Evolutionary conservation across 2,797 vertebrate genomes (phyloP).

Genomic region (Lemur catta): DNA sequence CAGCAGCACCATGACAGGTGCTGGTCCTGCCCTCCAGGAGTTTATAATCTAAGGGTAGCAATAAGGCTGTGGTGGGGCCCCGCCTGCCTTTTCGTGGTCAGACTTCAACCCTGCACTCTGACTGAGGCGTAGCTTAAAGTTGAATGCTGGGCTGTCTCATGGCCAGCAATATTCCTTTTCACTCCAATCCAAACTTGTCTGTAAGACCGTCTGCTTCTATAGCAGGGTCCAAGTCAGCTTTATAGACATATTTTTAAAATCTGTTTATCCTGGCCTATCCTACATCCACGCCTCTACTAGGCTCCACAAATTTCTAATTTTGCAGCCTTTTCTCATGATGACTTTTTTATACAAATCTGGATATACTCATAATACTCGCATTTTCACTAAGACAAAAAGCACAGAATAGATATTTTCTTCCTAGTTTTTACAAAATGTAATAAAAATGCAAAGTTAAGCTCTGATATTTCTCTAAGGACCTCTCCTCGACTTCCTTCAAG

Average conservation of each 20-base stretch:
- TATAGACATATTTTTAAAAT: constrained; percentile 18
- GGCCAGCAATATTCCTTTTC: constrained; percentile 40
- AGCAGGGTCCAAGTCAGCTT: constrained; percentile 30
- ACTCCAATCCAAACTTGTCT: constrained; percentile 38
- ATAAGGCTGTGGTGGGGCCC: neutral
- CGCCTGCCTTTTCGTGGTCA: neutral
- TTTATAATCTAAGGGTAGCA: neutral
- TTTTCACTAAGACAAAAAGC: neutral
- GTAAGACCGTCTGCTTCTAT: constrained; percentile 37
- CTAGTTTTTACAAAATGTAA: neutral
- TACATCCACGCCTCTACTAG: neutral
- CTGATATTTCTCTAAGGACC: neutral
- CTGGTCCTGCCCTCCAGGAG: neutral
- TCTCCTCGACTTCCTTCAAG: neutral
- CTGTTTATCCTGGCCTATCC: neutral
- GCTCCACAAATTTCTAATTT: neutral
- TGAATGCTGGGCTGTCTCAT: neutral
- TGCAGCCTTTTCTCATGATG: neutral
- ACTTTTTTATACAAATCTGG: neutral
- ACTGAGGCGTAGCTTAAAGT: neutral
- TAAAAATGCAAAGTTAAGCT: neutral
- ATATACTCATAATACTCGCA: neutral
- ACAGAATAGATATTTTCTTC: neutral
- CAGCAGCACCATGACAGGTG: neutral
- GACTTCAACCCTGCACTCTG: neutral